Base-by-base conservation (phyloP, 1,140 invertebrate species). In the Pantala flavescens region DNA sequence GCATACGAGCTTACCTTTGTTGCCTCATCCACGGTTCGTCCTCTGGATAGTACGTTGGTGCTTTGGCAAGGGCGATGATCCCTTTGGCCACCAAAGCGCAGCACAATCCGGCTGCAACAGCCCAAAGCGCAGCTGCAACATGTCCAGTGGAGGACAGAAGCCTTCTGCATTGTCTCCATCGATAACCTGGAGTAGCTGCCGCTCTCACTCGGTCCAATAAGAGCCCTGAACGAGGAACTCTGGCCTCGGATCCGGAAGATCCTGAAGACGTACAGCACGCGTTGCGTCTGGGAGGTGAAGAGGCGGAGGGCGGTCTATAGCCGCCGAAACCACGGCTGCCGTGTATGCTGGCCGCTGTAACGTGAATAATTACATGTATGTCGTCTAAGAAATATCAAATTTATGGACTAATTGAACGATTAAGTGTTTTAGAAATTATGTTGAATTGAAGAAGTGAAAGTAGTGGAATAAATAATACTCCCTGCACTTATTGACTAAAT, bases 281-380 rank as follows among this genome's bases (percentile, higher is more conserved):
- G 49, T 3, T 7, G n/a, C 49, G 49, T 16, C 49, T 16, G 1
- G 49, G 49, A 16, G 49, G 49, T 1, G 49, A 63, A 36, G 28
- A 36, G 28, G 28, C 28, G 7, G 83, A 79, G 7, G 49, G 49
- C 5, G 83, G 81, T 21, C 80, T 78, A 82, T 86, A 81, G 7
- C 83, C 82, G 10, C 80, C 79, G 77, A 83, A 82, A 0, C 82
- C 82, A 71, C 81, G 78, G 24, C 80, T 82, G 12, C 80, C 83
- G 78, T 84, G 82, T 36, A 84, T 83, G 55, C 82, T 83, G 3
- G 49, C 49, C 24, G 82, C 83, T 84, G 80, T 24, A 12, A 71
- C 19, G 5, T 10, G 12, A 74, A 49, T 63, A 7, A 74, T 74
- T 19, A 73, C 23, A 7, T 55, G 5, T 43, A 55, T 43, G 42